These are phyloP conservation scores for Crambe crambe DNA, from an alignment of 37 sponge, comb jelly and placozoan species.

Conservation along the genomic window DNA sequence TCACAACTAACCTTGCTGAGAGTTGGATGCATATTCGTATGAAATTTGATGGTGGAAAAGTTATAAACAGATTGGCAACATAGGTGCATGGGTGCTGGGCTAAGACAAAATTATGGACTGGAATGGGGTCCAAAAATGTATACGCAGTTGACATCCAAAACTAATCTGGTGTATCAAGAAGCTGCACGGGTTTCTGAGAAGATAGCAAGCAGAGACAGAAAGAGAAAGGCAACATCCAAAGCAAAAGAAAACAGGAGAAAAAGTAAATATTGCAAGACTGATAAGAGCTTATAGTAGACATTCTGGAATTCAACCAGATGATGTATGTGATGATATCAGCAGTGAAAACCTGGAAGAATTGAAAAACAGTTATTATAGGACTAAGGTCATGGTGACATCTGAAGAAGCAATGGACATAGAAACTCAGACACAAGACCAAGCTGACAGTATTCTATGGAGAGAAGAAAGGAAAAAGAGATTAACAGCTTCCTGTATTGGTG, in stretches of 20 bases:
- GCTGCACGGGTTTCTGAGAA: not conserved
- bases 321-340: constrained; percentile 9
- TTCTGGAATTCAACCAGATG: constrained; percentile 20
- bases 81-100: constrained; percentile 35
- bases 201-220: not conserved
- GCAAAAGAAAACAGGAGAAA: constrained; percentile 6
- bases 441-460: too few relatives aligned
- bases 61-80: constrained; percentile 40
- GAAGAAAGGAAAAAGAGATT: too few relatives aligned
- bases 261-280: constrained; percentile 16
- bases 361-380: constrained; percentile 5
- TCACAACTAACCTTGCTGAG: constrained; percentile 52
- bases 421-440: too few relatives aligned
- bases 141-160: not conserved
- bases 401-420: too few relatives aligned
- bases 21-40: constrained; percentile 44
- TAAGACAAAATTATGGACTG: constrained; percentile 15
- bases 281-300: not conserved
- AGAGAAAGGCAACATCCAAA: constrained; percentile 18
- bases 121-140: constrained; percentile 27
- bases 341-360: not conserved
- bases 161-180: not conserved
- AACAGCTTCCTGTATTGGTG: too few relatives aligned
- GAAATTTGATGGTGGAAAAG: constrained; percentile 60
- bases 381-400: constrained; percentile 9